Percentiles rank a stretch among this genome's conserved stretches.
These are phyloP conservation scores for Archivesica marissinica DNA, from an alignment of 1,140 invertebrate genomes.

Conservation along the genomic window DNA sequence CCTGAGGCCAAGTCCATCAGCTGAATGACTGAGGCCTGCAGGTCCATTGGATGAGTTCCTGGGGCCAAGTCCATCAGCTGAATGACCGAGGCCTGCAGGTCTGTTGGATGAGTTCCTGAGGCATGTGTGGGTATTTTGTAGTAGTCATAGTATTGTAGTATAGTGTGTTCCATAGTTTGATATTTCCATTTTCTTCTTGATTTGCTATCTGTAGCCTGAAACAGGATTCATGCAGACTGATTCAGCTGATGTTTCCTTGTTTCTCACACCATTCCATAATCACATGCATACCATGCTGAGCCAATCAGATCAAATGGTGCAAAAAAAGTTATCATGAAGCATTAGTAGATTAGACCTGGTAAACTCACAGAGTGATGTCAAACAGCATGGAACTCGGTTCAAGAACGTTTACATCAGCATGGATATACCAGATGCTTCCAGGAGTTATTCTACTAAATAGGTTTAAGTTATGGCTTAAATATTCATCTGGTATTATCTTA, in stretches of 20 bases:
- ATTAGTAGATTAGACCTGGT: not conserved
- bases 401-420: not conserved
- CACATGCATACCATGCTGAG: not conserved
- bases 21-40: no score
- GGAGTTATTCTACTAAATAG: not conserved
- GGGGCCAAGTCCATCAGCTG: no score
- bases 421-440: not conserved
- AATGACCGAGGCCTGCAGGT: no score
- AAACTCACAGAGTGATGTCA: not conserved
- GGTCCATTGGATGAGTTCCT: no score
- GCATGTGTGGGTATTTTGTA: no score
- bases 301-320: slow-evolving; percentile 10
- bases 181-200: no score
- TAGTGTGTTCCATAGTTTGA: no score
- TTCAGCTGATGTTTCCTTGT: not conserved
- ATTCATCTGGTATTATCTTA: not conserved
- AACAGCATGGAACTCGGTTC: not conserved
- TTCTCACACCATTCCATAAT: not conserved
- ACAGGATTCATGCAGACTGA: no score
- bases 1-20: no score
- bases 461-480: not conserved
- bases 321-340: not conserved
- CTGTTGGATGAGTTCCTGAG: no score
- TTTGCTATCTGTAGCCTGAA: no score
- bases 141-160: no score